Percentiles rank a stretch among this genome's conserved stretches.
Evolutionary conservation across 2,888 invertebrate genomes (phyloP).

Genomic region (Lymantria monacha): DNA sequence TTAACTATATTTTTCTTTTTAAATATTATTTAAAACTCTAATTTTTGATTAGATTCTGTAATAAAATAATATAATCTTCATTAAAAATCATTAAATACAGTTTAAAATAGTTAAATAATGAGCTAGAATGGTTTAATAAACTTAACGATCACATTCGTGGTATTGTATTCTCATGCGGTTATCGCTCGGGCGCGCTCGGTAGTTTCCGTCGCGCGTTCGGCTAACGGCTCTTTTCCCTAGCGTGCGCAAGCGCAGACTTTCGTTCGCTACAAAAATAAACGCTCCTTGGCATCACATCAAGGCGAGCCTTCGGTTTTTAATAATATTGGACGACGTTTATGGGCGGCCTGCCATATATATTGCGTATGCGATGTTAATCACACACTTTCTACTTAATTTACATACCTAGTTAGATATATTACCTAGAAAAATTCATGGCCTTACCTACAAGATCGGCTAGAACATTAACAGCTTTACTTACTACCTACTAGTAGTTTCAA

Average conservation of each 20-base stretch:
- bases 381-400: conserved; percentile 27
- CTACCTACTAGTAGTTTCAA: too few relatives aligned
- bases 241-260: conserved; percentile 51
- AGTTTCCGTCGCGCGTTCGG: conserved; percentile 62
- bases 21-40: conserved; percentile 10
- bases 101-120: conserved; percentile 1
- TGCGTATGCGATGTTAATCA: conserved; percentile 24
- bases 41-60: conserved; percentile 19
- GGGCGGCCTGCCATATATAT: conserved; percentile 51
- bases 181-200: conserved; percentile 59
- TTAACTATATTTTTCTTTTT: conserved; percentile 19
- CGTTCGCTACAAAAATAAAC: conserved; percentile 80
- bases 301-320: conserved; percentile 75
- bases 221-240: conserved; percentile 73
- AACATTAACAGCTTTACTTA: too few relatives aligned
- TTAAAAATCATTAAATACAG: conserved; percentile 12
- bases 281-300: conserved; percentile 79
- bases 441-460: too few relatives aligned
- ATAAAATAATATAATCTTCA: conserved; percentile 31
- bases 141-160: conserved; percentile 41
- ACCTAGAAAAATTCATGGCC: too few relatives aligned
- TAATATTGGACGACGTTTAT: conserved; percentile 64
- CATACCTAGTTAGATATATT: background rate
- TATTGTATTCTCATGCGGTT: conserved; percentile 46
- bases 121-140: conserved; percentile 14